Evolutionary conservation across 2,888 invertebrate genomes (phyloP).

Genomic region (Drosophila sordidula): DNA sequence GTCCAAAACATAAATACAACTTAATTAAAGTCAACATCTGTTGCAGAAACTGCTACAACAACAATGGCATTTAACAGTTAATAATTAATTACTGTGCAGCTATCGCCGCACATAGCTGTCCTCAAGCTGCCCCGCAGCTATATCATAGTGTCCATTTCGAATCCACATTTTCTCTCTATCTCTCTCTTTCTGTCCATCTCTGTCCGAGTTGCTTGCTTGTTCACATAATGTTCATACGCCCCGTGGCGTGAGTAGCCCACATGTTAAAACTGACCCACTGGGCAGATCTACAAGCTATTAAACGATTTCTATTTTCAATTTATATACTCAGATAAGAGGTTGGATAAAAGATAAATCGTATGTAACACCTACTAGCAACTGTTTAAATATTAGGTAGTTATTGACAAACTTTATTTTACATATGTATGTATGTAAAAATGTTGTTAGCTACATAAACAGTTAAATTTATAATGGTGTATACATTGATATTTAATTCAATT

Average conservation of each 20-base stretch:
- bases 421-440: not conserved
- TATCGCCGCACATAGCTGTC: slow-evolving; percentile 51
- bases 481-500: not conserved
- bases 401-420: not conserved
- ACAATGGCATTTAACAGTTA: slow-evolving; percentile 63
- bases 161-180: not conserved
- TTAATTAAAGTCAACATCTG: slow-evolving; percentile 68
- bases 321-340: slow-evolving; percentile 2
- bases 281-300: slow-evolving; percentile 6
- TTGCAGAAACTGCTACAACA: slow-evolving; percentile 30
- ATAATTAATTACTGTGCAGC: slow-evolving; percentile 70
- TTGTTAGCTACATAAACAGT: not conserved
- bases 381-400: not conserved
- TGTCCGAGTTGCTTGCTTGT: slow-evolving; percentile 41
- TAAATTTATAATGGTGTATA: not conserved
- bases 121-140: slow-evolving; percentile 23
- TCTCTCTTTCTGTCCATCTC: slow-evolving; percentile 3
- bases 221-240: slow-evolving; percentile 66
- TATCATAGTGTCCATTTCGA: slow-evolving; percentile 13
- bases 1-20: slow-evolving; percentile 77
- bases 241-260: slow-evolving; percentile 46
- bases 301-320: slow-evolving; percentile 1
- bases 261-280: slow-evolving; percentile 57
- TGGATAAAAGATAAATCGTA: slow-evolving; percentile 20
- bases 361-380: slow-evolving; percentile 9